A percentile compares a stretch with the other conserved stretches of the same genome.
phyloP scores from a whole-genome alignment of 2,113 vertebrate species.

The Pseudopipra pipra region DNA sequence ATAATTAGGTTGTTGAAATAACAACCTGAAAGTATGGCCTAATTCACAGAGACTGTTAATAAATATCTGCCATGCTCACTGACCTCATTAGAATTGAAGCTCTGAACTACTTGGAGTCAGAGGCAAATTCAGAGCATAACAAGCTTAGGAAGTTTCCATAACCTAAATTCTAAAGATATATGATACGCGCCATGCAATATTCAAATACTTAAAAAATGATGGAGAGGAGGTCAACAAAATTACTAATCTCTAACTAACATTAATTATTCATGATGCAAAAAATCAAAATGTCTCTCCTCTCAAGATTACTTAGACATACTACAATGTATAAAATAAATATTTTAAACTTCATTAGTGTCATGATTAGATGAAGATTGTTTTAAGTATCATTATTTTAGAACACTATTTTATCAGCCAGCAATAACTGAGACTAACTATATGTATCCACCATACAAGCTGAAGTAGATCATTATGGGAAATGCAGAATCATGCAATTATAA shows the following conservation, averaged over 20 bases:
- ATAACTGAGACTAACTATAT: background rate
- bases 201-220: background rate
- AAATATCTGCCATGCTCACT: slow-evolving; percentile 38
- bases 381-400: background rate
- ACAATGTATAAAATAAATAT: background rate
- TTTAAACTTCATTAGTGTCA: background rate
- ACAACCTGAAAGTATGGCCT: slow-evolving; percentile 47
- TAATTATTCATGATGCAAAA: background rate
- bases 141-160: slow-evolving; percentile 33
- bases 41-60: slow-evolving; percentile 49
- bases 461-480: background rate
- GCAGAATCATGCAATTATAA: background rate
- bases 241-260: background rate
- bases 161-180: slow-evolving; percentile 5
- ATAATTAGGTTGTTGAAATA: slow-evolving; percentile 60
- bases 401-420: background rate
- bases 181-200: background rate
- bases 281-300: background rate
- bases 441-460: background rate
- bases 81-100: slow-evolving; percentile 44
- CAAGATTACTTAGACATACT: background rate
- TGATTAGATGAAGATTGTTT: background rate
- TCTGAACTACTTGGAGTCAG: slow-evolving; percentile 37
- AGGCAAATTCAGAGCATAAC: background rate
- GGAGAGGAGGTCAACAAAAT: background rate